Conservation (phyloP, 2,797 vertebrate genomes). For the Esox lucius region DNA sequence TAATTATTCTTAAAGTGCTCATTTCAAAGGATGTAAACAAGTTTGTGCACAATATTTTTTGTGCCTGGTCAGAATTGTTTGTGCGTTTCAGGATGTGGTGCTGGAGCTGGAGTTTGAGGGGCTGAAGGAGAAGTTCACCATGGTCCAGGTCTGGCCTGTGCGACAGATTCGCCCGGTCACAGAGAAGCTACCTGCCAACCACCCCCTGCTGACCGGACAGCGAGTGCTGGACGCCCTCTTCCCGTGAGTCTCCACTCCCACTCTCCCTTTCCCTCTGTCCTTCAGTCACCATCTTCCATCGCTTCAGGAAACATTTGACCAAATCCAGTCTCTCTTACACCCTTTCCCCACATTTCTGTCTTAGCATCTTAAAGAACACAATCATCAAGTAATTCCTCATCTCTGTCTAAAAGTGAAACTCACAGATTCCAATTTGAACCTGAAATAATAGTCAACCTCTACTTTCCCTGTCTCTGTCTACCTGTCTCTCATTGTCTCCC, state of each 20-base stretch:
- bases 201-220: conserved; percentile 82
- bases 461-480: not conserved
- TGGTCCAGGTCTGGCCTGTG: conserved; percentile 98
- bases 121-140: conserved; percentile 93
- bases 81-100: conserved; percentile 85
- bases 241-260: conserved; percentile 95
- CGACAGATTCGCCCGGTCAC: conserved; percentile 93
- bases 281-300: not conserved
- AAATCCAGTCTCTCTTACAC: not conserved
- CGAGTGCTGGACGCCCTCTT: conserved; percentile 86
- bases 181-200: conserved; percentile 93
- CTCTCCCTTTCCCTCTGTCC: conserved; percentile 91
- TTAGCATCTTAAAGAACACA: not conserved
- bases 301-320: no score
- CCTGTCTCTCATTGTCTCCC: conserved; percentile 34
- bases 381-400: not conserved
- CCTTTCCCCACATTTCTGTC: not conserved
- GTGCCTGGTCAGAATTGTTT: not conserved
- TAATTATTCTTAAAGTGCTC: no score
- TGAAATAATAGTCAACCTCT: not conserved
- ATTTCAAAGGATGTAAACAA: no score
- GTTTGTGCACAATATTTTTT: no score
- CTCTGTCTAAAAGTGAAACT: conserved; percentile 31
- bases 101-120: conserved; percentile 96
- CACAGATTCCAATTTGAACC: conserved; percentile 12